Base-by-base conservation (phyloP, 2,888 invertebrate species). In the Bursaphelenchus okinawaensis region DNA sequence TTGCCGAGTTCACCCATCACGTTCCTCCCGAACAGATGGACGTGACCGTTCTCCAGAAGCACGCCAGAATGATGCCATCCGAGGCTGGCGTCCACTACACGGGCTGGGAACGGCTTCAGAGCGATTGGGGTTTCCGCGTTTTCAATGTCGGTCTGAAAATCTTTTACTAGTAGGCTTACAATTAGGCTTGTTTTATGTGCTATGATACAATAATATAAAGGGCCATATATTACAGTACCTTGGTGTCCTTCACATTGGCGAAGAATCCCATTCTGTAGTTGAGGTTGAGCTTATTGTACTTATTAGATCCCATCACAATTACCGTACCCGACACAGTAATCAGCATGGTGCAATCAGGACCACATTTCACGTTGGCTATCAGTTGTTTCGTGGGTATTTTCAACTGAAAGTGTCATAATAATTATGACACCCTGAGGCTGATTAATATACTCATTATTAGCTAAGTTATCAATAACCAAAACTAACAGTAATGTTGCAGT, bases 21-120 rank as follows among this genome's bases (percentile, higher is more conserved):
- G 80, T 89, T 89, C n/a, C 86, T 84, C 0, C 89, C 89, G 83
- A 89, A 86, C 2, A 88, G 87, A 65, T 87, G 85, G 9, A 89
- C 86, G 75, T 87, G 87, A 0, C 89, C 88, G 22, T 87, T 86
- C 76, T 88, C 87, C 0, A 88, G 86, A 6, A 89, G 83, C 4
- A 80, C 80, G 55, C 79, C 79, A 7, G 67, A 68, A 79, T 89
- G 89, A 55, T 85, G 84, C 8, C 83, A 82, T 0, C 89, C 89
- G 78, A 89, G 86, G 55, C 87, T 86, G 2, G 88, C 85, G 72
- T 87, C 86, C 3, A 86, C 77, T 7, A 88, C 87, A 72, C 86
- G 85, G 62, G 87, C 86, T 0, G 86, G 84, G n/a, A 89, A 81
- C 8, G 84, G 82, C 65, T 84, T 84, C 0, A 89, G 83, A 65